A percentile compares a stretch with the other conserved stretches of the same genome.
These are phyloP conservation scores for Mesoligia furuncula DNA, from an alignment of 2,888 invertebrate genomes.

Conservation along the genomic window DNA sequence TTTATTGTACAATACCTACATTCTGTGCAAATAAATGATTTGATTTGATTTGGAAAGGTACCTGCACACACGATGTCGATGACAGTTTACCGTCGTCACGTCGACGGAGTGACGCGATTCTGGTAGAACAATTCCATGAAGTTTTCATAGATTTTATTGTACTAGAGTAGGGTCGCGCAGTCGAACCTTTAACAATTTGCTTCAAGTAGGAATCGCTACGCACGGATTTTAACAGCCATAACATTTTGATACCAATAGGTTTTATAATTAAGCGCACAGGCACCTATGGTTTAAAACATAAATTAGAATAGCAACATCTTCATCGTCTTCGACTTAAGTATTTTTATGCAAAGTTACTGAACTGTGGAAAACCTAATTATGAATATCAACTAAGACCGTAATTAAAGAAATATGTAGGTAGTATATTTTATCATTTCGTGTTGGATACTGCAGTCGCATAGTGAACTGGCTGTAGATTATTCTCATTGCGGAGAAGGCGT, in stretches of 20 bases:
- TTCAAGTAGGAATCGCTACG: background rate
- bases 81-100: too few species aligned
- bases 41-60: too few species aligned
- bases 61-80: too few species aligned
- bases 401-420: background rate
- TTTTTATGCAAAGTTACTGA: background rate
- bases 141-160: background rate
- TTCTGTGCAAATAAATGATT: too few species aligned
- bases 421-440: background rate
- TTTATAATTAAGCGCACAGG: background rate
- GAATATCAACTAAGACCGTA: background rate
- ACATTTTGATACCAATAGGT: background rate
- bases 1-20: too few species aligned
- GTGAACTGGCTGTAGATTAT: slow-evolving; percentile 29
- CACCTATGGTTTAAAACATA: too few species aligned
- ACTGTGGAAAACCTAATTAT: background rate
- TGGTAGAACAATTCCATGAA: background rate
- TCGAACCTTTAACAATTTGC: background rate
- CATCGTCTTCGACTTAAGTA: background rate
- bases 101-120: background rate
- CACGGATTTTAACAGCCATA: background rate
- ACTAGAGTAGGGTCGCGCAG: too few species aligned
- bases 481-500: slow-evolving; percentile 50
- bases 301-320: background rate
- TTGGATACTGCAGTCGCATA: background rate